Evolutionary conservation across 2,888 invertebrate species (phyloP), one percentile per base, ranked within the genome.

Genomic region (Heliconius erato): DNA sequence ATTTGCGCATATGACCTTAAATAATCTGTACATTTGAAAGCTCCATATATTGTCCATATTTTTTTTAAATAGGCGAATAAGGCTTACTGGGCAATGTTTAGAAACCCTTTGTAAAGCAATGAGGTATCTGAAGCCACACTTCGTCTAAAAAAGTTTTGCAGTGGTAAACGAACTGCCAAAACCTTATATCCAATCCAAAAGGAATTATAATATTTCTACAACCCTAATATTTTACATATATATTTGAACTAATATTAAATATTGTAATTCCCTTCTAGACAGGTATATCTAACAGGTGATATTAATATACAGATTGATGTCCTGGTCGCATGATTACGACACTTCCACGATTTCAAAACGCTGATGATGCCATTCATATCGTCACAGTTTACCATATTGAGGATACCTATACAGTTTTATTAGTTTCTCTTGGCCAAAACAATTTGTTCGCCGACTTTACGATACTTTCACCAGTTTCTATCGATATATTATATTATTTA

Each of bases 311-410:
- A 74, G 72, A 63, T 72, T 79, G 16, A 69, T 28, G 59, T 69
- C 79, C 54, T 79, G 54, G 69, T 28, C 54, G 23, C 63, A 16
- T 67, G 67, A 59, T 87, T 86, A 84, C 86, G 86, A 87, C 86
- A 87, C 82, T 72, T 79, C 76, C 83, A 79, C 84, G 84, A 86
- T 86, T 86, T 83, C 84, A 74, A 82, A 84, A 74, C 72, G 76
- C 68, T 83, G 85, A 83, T 91, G 91, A 91, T 90, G 90, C 91
- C 91, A 91, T 88, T 85, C 71, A 81, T 85, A 79, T 85, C 87
- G 86, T 89, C 90, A 88, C 85, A 85, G 72, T 78, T 79, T 44
- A 14, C 79, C 72, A 79, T 74, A 85, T 85, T 68, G 79, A 83
- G 84, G 79, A 85, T 84, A 85, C 84, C 44, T 65, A 65, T 49